phyloP scores from a whole-genome alignment of 1,140 invertebrate genomes.

The Drosophila ficusphila region DNA sequence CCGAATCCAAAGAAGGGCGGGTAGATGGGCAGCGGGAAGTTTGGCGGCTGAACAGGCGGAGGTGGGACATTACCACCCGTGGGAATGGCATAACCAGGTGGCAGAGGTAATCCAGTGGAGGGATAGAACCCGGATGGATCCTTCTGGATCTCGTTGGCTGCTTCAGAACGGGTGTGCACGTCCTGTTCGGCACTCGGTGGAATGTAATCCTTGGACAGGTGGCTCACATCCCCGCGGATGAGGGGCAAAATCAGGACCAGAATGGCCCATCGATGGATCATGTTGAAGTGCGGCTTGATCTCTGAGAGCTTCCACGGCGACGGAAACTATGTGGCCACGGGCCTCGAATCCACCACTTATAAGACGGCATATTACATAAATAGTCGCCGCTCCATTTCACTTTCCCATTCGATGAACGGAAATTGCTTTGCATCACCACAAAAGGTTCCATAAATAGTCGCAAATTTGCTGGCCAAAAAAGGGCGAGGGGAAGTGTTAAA shows the following conservation, averaged over 20 bases:
- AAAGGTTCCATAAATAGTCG: conserved; percentile 56
- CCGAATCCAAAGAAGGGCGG: conserved; percentile 68
- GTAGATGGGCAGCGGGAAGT: conserved; percentile 70
- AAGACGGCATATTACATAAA: conserved; percentile 56
- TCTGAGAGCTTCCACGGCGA: conserved; percentile 26
- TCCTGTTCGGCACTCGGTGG: conserved; percentile 1
- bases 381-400: conserved; percentile 54
- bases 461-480: background rate
- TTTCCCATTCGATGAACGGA: conserved; percentile 57
- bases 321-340: conserved; percentile 46
- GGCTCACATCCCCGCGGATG: conserved; percentile 59
- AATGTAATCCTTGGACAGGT: conserved; percentile 31
- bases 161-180: background rate
- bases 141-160: conserved; percentile 12
- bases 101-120: conserved; percentile 37
- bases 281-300: conserved; percentile 16
- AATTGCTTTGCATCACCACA: conserved; percentile 69
- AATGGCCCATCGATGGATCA: conserved; percentile 27
- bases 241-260: conserved; percentile 47
- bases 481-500: conserved; percentile 5
- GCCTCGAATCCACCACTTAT: conserved; percentile 56
- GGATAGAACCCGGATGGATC: conserved; percentile 56
- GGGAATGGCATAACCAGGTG: conserved; percentile 57
- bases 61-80: conserved; percentile 46
- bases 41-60: conserved; percentile 44